These are phyloP conservation scores for Asbolus verrucosus DNA, from an alignment of 1,140 invertebrate species.

Conservation along the genomic window DNA sequence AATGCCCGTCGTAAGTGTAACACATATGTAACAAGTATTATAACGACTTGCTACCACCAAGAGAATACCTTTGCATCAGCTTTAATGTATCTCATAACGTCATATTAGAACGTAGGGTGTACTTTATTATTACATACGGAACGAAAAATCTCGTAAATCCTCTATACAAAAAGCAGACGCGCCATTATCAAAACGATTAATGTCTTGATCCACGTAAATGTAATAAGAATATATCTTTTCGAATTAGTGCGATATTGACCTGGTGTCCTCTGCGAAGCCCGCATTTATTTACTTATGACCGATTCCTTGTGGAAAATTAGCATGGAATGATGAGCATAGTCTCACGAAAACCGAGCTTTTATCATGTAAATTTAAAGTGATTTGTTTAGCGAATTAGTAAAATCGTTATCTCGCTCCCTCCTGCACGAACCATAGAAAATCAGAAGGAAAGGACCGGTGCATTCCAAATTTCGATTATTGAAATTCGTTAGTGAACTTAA, in stretches of 20 bases:
- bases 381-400: slow-evolving; percentile 26
- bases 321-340: slow-evolving; percentile 38
- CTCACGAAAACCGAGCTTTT: slow-evolving; percentile 26
- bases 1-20: not conserved
- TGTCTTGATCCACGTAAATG: no score
- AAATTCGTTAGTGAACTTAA: no score
- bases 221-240: no score
- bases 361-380: slow-evolving; percentile 32
- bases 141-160: not conserved
- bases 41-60: slow-evolving; percentile 13
- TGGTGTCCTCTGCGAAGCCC: no score
- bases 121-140: not conserved
- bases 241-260: no score
- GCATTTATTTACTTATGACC: slow-evolving; percentile 26
- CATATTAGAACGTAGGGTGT: not conserved
- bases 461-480: slow-evolving; percentile 27
- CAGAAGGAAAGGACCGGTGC: not conserved
- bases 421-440: not conserved
- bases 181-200: not conserved
- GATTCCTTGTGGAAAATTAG: slow-evolving; percentile 29
- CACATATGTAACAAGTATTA: slow-evolving; percentile 3
- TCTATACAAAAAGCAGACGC: not conserved
- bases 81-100: slow-evolving; percentile 17
- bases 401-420: not conserved
- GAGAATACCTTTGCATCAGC: slow-evolving; percentile 5